A percentile compares a stretch with the other conserved stretches of the same genome.
Evolutionary conservation across 2,113 vertebrate genomes (phyloP).

Genomic region (Neolamprologus devosi): DNA sequence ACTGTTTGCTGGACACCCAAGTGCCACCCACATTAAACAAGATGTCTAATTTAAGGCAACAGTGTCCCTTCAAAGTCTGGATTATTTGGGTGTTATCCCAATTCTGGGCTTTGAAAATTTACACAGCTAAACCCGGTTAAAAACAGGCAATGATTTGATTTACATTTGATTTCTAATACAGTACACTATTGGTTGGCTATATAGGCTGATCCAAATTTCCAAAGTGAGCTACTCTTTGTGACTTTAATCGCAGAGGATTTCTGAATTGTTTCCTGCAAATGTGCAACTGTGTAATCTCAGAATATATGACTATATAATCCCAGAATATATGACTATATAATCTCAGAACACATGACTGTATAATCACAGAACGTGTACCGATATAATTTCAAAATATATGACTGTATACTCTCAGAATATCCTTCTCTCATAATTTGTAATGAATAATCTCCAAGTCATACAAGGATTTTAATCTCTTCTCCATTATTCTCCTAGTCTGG

Average conservation of each 20-base stretch:
- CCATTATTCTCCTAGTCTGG: not conserved
- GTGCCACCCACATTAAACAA: not conserved
- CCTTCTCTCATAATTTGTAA: not conserved
- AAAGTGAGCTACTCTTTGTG: not conserved
- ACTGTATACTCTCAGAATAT: not conserved
- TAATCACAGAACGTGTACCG: not conserved
- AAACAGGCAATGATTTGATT: not conserved
- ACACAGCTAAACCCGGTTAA: not conserved
- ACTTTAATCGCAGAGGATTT: not conserved
- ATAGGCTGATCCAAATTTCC: not conserved
- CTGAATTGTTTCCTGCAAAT: not conserved
- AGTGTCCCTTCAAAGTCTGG: not conserved
- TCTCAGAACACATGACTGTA: not conserved
- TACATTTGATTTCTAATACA: not conserved
- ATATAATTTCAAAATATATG: not conserved
- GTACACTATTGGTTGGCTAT: not conserved
- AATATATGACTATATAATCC: not conserved
- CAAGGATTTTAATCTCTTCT: not conserved
- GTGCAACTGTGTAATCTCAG: not conserved
- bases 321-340: not conserved
- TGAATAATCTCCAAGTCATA: not conserved
- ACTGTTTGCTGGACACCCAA: not conserved
- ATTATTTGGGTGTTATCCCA: not conserved
- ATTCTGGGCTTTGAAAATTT: not conserved
- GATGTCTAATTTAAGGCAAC: not conserved